Conservation (phyloP, 2,888 invertebrate species). For the Callosobruchus maculatus region DNA sequence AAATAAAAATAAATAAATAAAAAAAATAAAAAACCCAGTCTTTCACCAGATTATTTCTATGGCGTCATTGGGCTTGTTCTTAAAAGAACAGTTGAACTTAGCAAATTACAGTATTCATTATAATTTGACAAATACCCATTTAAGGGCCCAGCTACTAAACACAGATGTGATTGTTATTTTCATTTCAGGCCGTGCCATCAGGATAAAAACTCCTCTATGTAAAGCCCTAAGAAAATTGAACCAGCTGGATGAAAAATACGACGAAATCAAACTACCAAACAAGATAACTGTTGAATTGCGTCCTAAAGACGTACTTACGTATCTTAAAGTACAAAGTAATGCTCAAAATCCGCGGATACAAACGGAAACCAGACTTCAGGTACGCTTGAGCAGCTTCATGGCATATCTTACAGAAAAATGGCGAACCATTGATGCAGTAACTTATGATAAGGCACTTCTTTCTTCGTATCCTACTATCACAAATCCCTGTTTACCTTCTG, state of each 20-base stretch:
- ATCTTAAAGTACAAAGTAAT: conserved; percentile 78
- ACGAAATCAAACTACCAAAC: conserved; percentile 72
- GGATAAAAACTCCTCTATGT: conserved; percentile 91
- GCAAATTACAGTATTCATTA: too few relatives aligned
- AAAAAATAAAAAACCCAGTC: too few relatives aligned
- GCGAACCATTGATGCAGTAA: conserved; percentile 53
- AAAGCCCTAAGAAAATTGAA: conserved; percentile 83
- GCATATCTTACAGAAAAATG: conserved; percentile 73
- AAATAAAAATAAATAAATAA: too few relatives aligned
- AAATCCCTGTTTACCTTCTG: conserved; percentile 30
- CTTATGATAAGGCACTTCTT: conserved; percentile 38
- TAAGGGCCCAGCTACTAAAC: too few relatives aligned
- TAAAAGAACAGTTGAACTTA: too few relatives aligned
- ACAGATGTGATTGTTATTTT: too few relatives aligned
- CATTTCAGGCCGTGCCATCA: conserved; percentile 50
- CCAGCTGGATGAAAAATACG: conserved; percentile 75
- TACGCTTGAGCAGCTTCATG: conserved; percentile 67
- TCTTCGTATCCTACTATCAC: conserved; percentile 28
- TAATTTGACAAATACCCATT: too few relatives aligned
- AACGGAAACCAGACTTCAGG: conserved; percentile 69
- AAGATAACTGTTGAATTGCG: conserved; percentile 71
- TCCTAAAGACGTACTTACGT: conserved; percentile 75
- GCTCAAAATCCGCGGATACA: conserved; percentile 88
- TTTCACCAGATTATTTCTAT: too few relatives aligned
- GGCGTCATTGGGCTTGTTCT: too few relatives aligned